phyloP scores from a whole-genome alignment of 92 coral and sea anemone genomes.

The Zoanthus gigantus region DNA sequence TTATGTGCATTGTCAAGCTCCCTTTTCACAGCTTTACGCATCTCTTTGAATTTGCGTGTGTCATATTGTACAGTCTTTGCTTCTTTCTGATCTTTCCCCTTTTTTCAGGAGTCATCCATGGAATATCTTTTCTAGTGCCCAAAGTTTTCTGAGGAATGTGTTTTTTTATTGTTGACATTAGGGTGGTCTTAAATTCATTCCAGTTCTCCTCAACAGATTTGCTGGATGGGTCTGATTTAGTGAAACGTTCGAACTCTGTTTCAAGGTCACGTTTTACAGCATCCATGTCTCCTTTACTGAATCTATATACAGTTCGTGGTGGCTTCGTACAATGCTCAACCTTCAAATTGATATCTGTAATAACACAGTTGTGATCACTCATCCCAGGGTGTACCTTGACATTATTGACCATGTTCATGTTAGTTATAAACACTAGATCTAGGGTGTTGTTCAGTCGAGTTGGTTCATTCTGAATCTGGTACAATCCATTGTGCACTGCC shows the following conservation, averaged over 20 bases:
- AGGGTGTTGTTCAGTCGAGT: conserved; percentile 37
- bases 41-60: conserved; percentile 61
- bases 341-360: conserved; percentile 21
- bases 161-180: conserved; percentile 17
- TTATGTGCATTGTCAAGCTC: conserved; percentile 48
- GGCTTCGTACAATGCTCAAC: conserved; percentile 15
- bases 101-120: conserved; percentile 30
- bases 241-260: background rate
- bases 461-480: conserved; percentile 37
- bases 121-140: conserved; percentile 11
- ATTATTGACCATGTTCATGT: conserved; percentile 12
- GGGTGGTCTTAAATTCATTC: background rate
- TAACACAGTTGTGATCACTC: conserved; percentile 24
- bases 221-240: conserved; percentile 15
- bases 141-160: conserved; percentile 5
- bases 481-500: conserved; percentile 25
- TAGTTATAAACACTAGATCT: conserved; percentile 26
- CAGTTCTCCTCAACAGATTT: conserved; percentile 25
- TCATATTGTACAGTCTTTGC: conserved; percentile 54
- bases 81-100: conserved; percentile 52
- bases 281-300: conserved; percentile 36
- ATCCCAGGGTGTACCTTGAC: conserved; percentile 21
- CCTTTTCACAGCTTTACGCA: conserved; percentile 57
- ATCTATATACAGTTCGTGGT: conserved; percentile 24
- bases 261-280: conserved; percentile 7